Conservation (phyloP, 2,797 vertebrate species). For the Malurus leucopterus region DNA sequence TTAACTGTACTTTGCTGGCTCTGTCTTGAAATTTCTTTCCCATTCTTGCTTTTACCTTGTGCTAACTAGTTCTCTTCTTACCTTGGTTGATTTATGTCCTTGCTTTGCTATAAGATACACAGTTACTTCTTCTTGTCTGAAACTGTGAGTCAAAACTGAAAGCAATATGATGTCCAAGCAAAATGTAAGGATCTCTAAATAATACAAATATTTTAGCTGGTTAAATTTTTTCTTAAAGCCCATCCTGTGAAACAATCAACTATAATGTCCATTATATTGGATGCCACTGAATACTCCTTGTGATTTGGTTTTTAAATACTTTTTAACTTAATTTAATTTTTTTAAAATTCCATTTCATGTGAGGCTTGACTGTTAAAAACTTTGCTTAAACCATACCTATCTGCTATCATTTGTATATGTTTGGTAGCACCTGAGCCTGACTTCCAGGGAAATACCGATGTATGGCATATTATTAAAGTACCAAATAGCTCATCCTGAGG, state of each 20-base stretch:
- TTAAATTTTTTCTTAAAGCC: neutral
- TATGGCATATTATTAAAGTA: neutral
- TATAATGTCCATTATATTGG: neutral
- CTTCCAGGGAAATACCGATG: neutral
- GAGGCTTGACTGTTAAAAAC: neutral
- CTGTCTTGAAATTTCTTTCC: neutral
- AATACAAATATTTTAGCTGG: neutral
- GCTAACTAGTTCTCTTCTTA: neutral
- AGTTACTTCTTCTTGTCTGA: neutral
- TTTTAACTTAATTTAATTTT: neutral
- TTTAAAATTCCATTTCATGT: fast-evolving
- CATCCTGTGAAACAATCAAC: neutral
- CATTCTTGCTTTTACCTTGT: neutral
- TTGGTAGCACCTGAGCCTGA: neutral
- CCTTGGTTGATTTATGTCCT: neutral
- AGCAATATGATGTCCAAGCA: neutral
- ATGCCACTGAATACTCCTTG: neutral
- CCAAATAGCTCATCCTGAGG: neutral
- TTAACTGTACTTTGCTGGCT: neutral
- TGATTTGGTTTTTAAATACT: neutral
- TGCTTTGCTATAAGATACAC: neutral
- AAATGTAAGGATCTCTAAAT: neutral
- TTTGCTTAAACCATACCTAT: neutral
- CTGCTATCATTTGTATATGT: neutral
- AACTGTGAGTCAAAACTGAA: neutral